These are phyloP conservation scores for Heliconius eleuchia DNA, from an alignment of 1,140 invertebrate genomes.

Conservation along the genomic window DNA sequence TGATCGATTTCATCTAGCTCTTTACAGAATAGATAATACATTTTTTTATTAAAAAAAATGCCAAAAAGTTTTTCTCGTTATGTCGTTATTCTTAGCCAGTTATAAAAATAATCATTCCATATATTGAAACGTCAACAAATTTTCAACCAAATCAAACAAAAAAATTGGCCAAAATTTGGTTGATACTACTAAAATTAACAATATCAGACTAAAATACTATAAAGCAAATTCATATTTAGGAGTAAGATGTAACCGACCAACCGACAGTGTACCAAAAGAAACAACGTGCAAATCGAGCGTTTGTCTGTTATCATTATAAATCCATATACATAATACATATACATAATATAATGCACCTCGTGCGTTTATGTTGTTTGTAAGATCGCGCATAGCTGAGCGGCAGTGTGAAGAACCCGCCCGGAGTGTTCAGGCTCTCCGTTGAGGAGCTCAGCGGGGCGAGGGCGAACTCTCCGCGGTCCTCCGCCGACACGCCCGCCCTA, in stretches of 20 bases:
- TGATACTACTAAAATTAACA: background rate
- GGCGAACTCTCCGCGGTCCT: constrained; percentile 51
- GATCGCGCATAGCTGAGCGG: constrained; percentile 83
- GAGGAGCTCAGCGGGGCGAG: constrained; percentile 61
- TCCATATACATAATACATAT: background rate
- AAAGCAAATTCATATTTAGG: background rate
- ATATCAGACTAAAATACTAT: background rate
- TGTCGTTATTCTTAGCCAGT: too few relatives aligned
- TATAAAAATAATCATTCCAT: background rate
- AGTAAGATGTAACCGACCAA: constrained; percentile 50
- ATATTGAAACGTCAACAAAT: too few relatives aligned
- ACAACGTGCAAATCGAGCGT: constrained; percentile 10
- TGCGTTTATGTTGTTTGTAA: constrained; percentile 83
- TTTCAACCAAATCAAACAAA: background rate
- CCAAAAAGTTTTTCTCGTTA: background rate
- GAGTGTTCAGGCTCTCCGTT: constrained; percentile 76
- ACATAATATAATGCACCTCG: constrained; percentile 69
- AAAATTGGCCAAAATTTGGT: too few relatives aligned
- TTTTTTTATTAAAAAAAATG: background rate
- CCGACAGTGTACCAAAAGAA: constrained; percentile 27
- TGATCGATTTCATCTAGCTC: constrained; percentile 2
- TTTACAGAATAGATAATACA: background rate
- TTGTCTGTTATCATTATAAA: constrained; percentile 1
- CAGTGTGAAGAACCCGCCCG: constrained; percentile 82
- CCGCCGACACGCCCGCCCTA: constrained; percentile 25